These are phyloP conservation scores for Terebella lapidaria DNA, from an alignment of 2,888 invertebrate species.

Conservation along the genomic window DNA sequence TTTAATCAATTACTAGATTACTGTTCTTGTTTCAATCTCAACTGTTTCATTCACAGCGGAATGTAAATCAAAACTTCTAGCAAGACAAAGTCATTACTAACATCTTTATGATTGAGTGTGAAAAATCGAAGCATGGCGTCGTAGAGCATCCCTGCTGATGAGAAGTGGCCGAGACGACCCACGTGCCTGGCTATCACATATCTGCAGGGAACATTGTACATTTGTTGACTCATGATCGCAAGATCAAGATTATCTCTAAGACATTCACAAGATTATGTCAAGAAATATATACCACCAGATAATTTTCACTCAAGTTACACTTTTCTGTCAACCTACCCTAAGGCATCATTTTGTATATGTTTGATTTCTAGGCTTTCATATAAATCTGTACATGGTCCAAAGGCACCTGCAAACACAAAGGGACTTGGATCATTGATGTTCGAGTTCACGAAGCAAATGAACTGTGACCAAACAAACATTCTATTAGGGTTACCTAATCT, in stretches of 20 bases:
- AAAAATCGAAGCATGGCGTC: conserved; percentile 80
- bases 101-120: conserved; percentile 81
- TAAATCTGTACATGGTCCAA: conserved; percentile 67
- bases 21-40: no score
- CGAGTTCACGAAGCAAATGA: no score
- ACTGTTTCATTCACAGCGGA: no score
- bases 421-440: neutral
- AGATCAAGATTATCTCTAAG: no score
- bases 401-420: conserved; percentile 61
- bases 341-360: conserved; percentile 85
- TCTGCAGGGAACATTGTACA: conserved; percentile 24
- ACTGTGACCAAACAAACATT: neutral
- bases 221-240: neutral
- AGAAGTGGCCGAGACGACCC: conserved; percentile 68
- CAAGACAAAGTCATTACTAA: no score
- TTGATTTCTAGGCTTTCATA: conserved; percentile 82
- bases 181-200: conserved; percentile 63
- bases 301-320: no score
- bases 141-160: conserved; percentile 66
- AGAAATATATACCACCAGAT: no score
- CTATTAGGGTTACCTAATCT: conserved; percentile 12
- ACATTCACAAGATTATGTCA: no score
- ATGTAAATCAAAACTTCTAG: no score
- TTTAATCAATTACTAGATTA: no score
- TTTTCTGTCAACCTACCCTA: conserved; percentile 81